Percentiles rank a stretch among this genome's conserved stretches.
These are phyloP conservation scores for Magallana gigas DNA, from an alignment of 1,140 invertebrate genomes.

Conservation along the genomic window DNA sequence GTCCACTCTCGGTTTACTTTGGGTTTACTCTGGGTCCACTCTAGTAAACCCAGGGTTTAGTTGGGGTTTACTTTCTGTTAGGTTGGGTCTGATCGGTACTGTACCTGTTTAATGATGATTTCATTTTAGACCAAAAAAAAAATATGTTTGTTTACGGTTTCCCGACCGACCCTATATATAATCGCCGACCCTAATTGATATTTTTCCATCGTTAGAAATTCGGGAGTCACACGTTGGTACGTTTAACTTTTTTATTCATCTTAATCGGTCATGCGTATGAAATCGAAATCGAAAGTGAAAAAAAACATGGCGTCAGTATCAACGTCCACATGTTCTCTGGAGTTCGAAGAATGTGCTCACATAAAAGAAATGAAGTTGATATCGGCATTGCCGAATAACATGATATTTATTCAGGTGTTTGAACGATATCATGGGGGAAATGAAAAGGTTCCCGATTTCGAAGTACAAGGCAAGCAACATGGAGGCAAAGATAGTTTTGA, in stretches of 20 bases:
- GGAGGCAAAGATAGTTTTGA: constrained; percentile 4
- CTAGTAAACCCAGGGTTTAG: too few relatives aligned
- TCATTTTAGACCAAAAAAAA: background rate
- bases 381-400: constrained; percentile 1
- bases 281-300: background rate
- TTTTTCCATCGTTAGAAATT: background rate
- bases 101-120: too few relatives aligned
- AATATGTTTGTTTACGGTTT: constrained; percentile 1
- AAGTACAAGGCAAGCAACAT: background rate
- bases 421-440: background rate
- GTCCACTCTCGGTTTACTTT: too few relatives aligned
- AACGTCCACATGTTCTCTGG: background rate
- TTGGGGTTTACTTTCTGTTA: too few relatives aligned
- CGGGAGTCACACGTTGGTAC: background rate
- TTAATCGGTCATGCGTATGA: background rate
- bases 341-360: background rate
- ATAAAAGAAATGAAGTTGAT: background rate
- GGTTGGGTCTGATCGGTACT: too few relatives aligned
- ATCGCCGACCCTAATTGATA: background rate
- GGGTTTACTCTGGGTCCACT: too few relatives aligned
- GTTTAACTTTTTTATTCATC: background rate
- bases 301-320: background rate
- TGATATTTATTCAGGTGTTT: background rate
- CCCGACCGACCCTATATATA: background rate
- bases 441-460: background rate